Evolutionary conservation across 2,113 vertebrate species (phyloP), one percentile per base, ranked within the genome.

Genomic region (Lepisosteus oculatus): DNA sequence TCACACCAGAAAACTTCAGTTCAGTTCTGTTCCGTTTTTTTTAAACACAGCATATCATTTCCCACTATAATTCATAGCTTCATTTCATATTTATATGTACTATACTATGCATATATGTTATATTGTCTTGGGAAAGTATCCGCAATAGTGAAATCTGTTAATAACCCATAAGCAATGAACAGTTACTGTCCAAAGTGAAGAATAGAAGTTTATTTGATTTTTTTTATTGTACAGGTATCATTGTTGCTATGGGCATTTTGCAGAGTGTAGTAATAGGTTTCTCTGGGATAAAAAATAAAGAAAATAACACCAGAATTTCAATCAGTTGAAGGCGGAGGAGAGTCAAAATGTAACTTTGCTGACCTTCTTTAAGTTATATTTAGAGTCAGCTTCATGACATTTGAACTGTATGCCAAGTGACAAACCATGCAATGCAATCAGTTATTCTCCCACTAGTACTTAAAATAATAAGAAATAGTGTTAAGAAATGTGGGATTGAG

Each of bases 221-320:
- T 6, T 6, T 51, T 51, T 51, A 51, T 51, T 51, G 57, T 6
- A 17, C 43, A 71, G 15, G 43, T 6, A 71, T 17, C 17, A 44
- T 13, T 17, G 5, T 55, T 63, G 57, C 69, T 63, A 45, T 4
- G n/a, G 47, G 45, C 42, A 59, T 41, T 61, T 9, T 17, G 13
- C 65, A 8, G 43, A 57, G 12, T 11, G n/a, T 11, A 45, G 44
- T 68, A 68, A 68, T 68, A 61, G 57, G 65, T 61, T 67, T 68
- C 45, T 73, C 8, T 73, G 65, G 66, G 72, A 55, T 41, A 43
- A 55, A 29, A 47, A 5, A 61, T 43, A 55, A 59, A 62, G 57
- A 59, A 6, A 59, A 59, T n/a, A 11, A n/a, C 57, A 59, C 57
- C 9, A 8, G 29, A 29, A 6, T 59, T 59, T 59, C 12, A 12